Evolutionary conservation across 2,888 invertebrate genomes (phyloP).

Genomic region (Napeogenes sylphis): DNA sequence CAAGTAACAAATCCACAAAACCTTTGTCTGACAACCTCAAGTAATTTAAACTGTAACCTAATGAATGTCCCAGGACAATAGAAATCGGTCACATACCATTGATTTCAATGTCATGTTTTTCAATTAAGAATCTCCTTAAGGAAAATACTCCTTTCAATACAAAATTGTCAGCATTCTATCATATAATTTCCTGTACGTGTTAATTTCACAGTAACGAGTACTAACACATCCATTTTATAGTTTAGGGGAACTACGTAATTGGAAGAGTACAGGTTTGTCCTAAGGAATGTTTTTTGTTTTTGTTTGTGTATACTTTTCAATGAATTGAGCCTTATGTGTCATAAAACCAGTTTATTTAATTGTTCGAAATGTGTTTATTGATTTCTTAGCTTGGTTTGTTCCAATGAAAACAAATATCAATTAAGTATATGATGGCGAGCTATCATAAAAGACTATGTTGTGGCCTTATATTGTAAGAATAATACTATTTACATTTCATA

Average conservation of each 20-base stretch:
- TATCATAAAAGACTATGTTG: too few species aligned
- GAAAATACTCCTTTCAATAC: background rate
- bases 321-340: background rate
- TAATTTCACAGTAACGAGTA: conserved; percentile 22
- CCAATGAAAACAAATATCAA: too few species aligned
- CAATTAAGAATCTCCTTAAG: conserved; percentile 27
- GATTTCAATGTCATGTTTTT: conserved; percentile 28
- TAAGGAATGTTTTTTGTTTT: conserved; percentile 1
- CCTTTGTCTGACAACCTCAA: too few species aligned
- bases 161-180: conserved; percentile 7
- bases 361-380: background rate
- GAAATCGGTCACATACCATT: conserved; percentile 18
- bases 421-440: too few species aligned
- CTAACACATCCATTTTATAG: conserved; percentile 18
- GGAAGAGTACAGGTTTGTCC: background rate
- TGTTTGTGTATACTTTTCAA: conserved; percentile 1
- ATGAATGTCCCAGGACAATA: background rate
- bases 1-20: too few species aligned
- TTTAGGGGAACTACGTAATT: conserved; percentile 11
- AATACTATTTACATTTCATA: too few species aligned
- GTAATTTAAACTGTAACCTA: background rate
- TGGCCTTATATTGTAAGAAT: too few species aligned
- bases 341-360: background rate
- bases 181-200: conserved; percentile 26
- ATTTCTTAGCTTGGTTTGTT: too few species aligned